Conservation (phyloP, 23 tunicate genomes). For the Oikopleura vanhoeffeni region DNA sequence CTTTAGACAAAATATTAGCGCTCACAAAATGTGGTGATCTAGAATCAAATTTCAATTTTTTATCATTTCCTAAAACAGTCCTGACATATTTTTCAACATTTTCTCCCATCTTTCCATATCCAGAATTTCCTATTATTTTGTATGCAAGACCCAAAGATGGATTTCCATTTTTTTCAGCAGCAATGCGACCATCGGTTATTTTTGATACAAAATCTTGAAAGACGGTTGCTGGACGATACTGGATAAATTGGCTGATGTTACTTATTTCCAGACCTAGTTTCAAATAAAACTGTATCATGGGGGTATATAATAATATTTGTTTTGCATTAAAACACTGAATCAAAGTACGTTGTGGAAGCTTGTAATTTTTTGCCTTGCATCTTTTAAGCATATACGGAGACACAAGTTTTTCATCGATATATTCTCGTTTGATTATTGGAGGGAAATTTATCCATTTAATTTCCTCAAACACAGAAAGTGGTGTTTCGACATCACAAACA, state of each 20-base stretch:
- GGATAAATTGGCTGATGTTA: neutral
- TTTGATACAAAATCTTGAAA: neutral
- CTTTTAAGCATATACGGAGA: neutral
- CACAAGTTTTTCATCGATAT: neutral
- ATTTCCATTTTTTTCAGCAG: neutral
- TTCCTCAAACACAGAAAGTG: neutral
- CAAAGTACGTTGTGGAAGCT: neutral
- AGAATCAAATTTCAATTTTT: neutral
- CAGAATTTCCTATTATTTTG: neutral
- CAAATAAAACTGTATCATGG: neutral
- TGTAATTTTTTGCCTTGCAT: neutral
- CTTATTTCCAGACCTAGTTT: neutral
- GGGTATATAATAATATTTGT: neutral
- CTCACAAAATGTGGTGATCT: neutral
- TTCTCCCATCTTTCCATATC: slow-evolving; percentile 14
- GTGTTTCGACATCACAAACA: neutral
- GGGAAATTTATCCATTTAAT: neutral
- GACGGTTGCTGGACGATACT: neutral
- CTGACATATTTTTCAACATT: neutral
- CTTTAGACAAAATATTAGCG: neutral
- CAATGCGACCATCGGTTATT: neutral
- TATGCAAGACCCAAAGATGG: neutral
- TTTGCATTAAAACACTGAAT: neutral
- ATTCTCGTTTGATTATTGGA: neutral
- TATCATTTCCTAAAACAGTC: neutral